Evolutionary conservation across 2,113 vertebrate species (phyloP).

Genomic region (Cricetomys ansorgei): DNA sequence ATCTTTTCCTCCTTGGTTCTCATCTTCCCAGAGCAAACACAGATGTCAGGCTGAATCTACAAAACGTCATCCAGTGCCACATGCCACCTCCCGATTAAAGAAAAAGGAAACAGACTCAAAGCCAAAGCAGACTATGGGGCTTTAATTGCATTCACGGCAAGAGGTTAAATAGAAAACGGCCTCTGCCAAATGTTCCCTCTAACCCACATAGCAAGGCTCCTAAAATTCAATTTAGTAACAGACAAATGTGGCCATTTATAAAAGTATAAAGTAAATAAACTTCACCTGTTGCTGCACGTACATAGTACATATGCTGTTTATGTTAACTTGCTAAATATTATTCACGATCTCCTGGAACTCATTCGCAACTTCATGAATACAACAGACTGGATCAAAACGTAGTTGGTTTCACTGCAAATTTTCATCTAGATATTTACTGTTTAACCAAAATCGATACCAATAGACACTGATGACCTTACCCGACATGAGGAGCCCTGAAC

Average conservation of each 20-base stretch:
- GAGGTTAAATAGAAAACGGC: not conserved
- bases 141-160: not conserved
- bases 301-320: not conserved
- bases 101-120: conserved; percentile 15
- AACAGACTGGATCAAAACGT: not conserved
- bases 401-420: not conserved
- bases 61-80: not conserved
- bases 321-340: not conserved
- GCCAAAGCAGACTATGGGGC: not conserved
- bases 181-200: not conserved
- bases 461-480: not conserved
- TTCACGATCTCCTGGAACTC: not conserved
- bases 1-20: not conserved
- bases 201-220: not conserved
- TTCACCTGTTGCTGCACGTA: not conserved
- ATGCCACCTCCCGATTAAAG: not conserved
- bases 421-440: not conserved
- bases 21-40: not conserved
- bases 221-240: conserved; percentile 11
- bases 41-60: not conserved
- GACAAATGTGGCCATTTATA: not conserved
- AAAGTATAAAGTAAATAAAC: not conserved
- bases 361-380: not conserved
- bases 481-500: conserved; percentile 50
- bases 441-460: not conserved